phyloP scores from a whole-genome alignment of 2,113 vertebrate species.

The Fregetta grallaria region DNA sequence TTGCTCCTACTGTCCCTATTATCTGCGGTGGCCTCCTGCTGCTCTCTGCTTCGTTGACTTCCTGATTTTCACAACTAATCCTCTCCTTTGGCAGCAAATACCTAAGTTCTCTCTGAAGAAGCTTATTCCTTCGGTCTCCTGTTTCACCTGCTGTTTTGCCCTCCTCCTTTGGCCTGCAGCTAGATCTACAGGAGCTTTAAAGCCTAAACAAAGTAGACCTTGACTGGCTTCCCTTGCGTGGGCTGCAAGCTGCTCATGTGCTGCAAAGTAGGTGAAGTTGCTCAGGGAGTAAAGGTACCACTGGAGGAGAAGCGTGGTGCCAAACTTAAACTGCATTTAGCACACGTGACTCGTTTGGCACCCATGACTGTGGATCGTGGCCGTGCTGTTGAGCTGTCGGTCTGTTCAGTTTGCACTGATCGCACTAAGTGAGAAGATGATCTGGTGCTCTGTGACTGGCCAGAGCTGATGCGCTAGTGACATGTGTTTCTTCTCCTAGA shows the following conservation, averaged over 20 bases:
- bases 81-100: constrained; percentile 45
- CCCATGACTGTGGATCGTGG: fast-evolving
- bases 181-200: constrained; percentile 14
- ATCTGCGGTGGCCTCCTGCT: constrained; percentile 23
- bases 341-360: fast-evolving
- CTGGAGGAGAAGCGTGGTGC: neutral
- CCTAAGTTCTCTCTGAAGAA: constrained; percentile 10
- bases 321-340: neutral
- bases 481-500: neutral
- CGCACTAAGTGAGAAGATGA: neutral
- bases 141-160: constrained; percentile 21
- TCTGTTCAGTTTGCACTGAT: neutral
- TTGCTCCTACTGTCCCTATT: constrained; percentile 38
- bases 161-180: neutral
- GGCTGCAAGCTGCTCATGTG: neutral
- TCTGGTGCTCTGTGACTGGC: neutral
- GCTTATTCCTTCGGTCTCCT: neutral
- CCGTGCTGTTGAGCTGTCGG: neutral
- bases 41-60: constrained; percentile 32
- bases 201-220: neutral
- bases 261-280: constrained; percentile 2
- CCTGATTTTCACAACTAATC: constrained; percentile 49
- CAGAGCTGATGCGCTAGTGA: neutral
- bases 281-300: neutral
- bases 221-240: neutral